These are phyloP conservation scores for Hartigia nigra DNA, from an alignment of 2,888 invertebrate species.

Conservation along the genomic window DNA sequence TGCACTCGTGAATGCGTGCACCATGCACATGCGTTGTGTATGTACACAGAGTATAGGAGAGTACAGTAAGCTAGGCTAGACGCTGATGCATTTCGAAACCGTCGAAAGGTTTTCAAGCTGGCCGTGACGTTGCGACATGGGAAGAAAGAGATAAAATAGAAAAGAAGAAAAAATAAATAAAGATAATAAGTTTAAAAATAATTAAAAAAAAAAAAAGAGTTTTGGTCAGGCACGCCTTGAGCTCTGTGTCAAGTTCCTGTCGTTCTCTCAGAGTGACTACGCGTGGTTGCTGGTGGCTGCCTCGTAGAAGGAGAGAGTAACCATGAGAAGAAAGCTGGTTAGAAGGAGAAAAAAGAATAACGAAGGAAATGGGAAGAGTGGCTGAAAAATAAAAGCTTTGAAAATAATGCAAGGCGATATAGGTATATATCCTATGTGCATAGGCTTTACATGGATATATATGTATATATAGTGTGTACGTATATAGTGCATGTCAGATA, in stretches of 20 bases:
- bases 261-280: background rate
- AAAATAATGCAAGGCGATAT: background rate
- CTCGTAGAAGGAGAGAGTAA: background rate
- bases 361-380: background rate
- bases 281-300: background rate
- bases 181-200: conserved; percentile 1
- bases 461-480: too few relatives aligned
- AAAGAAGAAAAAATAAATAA: conserved; percentile 19
- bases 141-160: conserved; percentile 2
- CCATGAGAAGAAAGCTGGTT: background rate
- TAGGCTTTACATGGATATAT: background rate
- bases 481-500: background rate
- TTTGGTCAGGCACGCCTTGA: background rate
- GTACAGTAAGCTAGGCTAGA: background rate
- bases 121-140: conserved; percentile 6
- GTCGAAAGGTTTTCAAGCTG: background rate
- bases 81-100: background rate
- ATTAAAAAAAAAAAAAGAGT: background rate
- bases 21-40: background rate
- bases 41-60: background rate
- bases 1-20: background rate
- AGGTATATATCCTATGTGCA: background rate
- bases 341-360: background rate
- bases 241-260: background rate
- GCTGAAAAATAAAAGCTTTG: background rate